These are phyloP conservation scores for Cichladusa arquata DNA, from an alignment of 2,113 vertebrate genomes.

Conservation along the genomic window DNA sequence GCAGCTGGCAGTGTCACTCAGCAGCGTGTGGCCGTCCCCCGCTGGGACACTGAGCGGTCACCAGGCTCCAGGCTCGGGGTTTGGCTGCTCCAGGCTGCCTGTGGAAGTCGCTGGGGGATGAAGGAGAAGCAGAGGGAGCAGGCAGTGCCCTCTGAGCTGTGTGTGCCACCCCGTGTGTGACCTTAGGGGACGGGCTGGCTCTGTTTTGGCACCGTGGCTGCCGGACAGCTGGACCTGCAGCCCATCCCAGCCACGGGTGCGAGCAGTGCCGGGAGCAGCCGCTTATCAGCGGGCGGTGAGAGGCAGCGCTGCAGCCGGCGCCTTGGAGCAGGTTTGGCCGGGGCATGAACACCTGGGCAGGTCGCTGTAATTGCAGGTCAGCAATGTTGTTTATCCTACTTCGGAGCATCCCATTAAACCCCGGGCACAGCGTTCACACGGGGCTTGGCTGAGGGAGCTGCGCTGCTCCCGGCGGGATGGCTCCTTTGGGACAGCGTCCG, in stretches of 20 bases:
- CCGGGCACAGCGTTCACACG: neutral
- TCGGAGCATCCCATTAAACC: neutral
- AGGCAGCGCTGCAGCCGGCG: constrained; percentile 10
- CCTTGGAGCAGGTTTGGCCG: constrained; percentile 60
- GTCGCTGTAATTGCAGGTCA: constrained; percentile 59
- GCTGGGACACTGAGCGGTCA: accelerated
- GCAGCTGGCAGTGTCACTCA: constrained; percentile 21
- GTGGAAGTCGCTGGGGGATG: neutral
- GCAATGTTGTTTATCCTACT: constrained; percentile 51
- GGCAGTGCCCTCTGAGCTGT: accelerated
- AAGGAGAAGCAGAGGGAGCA: neutral
- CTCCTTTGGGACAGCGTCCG: accelerated
- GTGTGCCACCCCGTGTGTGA: accelerated
- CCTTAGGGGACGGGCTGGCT: neutral
- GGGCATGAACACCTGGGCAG: constrained; percentile 49
- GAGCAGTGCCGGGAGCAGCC: neutral
- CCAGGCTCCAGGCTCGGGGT: neutral
- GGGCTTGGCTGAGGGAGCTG: neutral
- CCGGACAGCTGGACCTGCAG: neutral
- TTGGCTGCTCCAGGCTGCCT: neutral
- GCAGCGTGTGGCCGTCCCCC: neutral
- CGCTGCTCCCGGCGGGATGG: accelerated
- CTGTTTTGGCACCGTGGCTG: neutral
- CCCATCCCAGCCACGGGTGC: accelerated
- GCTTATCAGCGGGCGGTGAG: neutral